Base-by-base conservation (phyloP, 2,797 vertebrate genomes). In the Graptemys geographica region DNA sequence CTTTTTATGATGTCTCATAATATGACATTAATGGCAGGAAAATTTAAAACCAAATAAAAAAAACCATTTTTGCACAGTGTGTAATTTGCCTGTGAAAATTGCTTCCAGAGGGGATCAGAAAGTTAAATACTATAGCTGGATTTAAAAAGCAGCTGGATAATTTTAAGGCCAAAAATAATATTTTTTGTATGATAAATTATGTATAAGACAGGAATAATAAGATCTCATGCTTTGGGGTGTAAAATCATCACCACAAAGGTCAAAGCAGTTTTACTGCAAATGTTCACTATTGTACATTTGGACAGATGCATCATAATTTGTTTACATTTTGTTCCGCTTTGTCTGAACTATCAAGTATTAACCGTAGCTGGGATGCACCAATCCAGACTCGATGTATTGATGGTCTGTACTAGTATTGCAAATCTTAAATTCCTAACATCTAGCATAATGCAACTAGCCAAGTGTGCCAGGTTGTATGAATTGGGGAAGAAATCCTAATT, bases 111-210 rank as follows among this genome's bases (percentile, higher is more conserved):
- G 90, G 33, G 86, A 96, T 83, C 80, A 95, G 82, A 88, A 96
- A 95, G 91, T 94, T 96, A 94, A 96, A 96, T 95, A 81, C 78
- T 94, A 44, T 87, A 65, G 84, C 91, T 92, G 51, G 74, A 82
- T 86, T 94, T 87, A 82, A 96, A 93, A 96, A 15, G 78, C 89
- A 94, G 89, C 90, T 0, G 9, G 95, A 83, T 90, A 37, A 88
- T 96, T 96, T 95, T 92, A 96, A 51, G 89, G 94, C 89, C 87
- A 96, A 96, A 27, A 97, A 96, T 95, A 97, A 95, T 96, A 90
- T 97, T 97, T 97, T 55, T 95, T 90, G 84, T 93, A 90, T 9
- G 57, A 93, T 94, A 96, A 94, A 94, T 96, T 86, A 93, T 85
- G 84, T 89, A 96, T 90, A 92, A 93, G 82, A 65, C 3, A 19